Evolutionary conservation across 1,140 invertebrate species (phyloP).

Genomic region (Ectropis grisescens): DNA sequence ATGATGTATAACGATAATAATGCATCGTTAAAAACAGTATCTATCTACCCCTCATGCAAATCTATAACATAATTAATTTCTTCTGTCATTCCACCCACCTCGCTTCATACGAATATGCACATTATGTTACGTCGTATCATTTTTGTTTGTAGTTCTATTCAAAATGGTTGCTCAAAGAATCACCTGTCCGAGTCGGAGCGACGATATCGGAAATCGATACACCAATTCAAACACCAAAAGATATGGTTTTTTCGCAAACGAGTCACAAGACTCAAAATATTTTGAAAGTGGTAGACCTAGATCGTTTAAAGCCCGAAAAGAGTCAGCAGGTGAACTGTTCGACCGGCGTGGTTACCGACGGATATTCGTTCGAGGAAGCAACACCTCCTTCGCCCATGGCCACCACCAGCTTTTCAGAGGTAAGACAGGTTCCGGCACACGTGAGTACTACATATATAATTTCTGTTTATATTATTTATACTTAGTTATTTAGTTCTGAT

Average conservation of each 20-base stretch:
- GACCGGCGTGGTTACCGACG: constrained; percentile 45
- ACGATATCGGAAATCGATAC: constrained; percentile 56
- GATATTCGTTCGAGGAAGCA: constrained; percentile 23
- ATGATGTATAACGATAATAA: no score
- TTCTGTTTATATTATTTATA: constrained; percentile 21
- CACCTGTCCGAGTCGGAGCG: constrained; percentile 59
- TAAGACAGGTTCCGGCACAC: constrained; percentile 30
- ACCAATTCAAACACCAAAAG: constrained; percentile 53
- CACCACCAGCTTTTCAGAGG: constrained; percentile 52
- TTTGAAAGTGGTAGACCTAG: constrained; percentile 65
- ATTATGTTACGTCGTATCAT: constrained; percentile 66
- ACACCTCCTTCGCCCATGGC: constrained; percentile 23
- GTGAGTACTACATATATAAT: constrained; percentile 49
- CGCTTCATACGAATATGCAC: constrained; percentile 56
- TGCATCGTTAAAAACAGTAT: no score
- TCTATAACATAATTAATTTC: no score
- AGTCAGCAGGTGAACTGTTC: constrained; percentile 41
- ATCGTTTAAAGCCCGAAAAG: constrained; percentile 61
- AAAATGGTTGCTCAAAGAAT: constrained; percentile 68
- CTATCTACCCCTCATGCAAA: no score
- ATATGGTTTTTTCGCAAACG: constrained; percentile 68
- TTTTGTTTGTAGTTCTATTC: constrained; percentile 69
- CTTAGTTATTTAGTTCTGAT: constrained; percentile 29
- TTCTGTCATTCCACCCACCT: constrained; percentile 10
- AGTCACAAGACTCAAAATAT: constrained; percentile 52